Evolutionary conservation across 1,140 invertebrate species (phyloP).

Genomic region (Anastatus disparis): DNA sequence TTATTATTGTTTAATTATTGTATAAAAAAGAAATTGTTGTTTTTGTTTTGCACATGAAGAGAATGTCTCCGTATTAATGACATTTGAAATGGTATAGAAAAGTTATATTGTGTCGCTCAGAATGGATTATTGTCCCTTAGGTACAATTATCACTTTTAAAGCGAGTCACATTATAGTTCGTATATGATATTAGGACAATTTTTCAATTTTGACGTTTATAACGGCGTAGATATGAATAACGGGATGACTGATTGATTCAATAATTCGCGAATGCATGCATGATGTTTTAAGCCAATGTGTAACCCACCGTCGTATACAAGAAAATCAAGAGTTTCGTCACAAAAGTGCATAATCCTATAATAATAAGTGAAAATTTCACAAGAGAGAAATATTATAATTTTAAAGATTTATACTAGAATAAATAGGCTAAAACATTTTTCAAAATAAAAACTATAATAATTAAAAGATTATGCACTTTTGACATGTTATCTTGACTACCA

Average conservation of each 20-base stretch:
- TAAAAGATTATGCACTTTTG: conserved; percentile 24
- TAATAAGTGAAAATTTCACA: conserved; percentile 14
- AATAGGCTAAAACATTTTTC: conserved; percentile 1
- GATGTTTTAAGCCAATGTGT: conserved; percentile 31
- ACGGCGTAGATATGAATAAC: conserved; percentile 26
- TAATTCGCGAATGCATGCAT: conserved; percentile 19
- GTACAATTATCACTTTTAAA: conserved; percentile 32
- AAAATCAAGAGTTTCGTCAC: conserved; percentile 10
- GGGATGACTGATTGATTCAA: conserved; percentile 24
- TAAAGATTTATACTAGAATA: conserved; percentile 26
- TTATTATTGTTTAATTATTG: conserved; percentile 37
- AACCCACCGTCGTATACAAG: conserved; percentile 32
- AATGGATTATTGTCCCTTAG: conserved; percentile 35
- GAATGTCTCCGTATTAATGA: conserved; percentile 23
- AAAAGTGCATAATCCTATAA: conserved; percentile 27
- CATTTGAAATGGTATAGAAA: conserved; percentile 30
- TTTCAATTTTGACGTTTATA: conserved; percentile 40
- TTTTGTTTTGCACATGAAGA: conserved; percentile 28
- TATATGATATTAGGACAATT: conserved; percentile 40
- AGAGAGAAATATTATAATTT: conserved; percentile 10
- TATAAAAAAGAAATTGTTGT: conserved; percentile 36
- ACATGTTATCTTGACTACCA: conserved; percentile 27
- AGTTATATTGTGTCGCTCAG: conserved; percentile 35
- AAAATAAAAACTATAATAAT: too few relatives aligned
- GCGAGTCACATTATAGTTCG: conserved; percentile 36